phyloP scores from a whole-genome alignment of 2,888 invertebrate species.

The Caenorhabditis panamensis region DNA sequence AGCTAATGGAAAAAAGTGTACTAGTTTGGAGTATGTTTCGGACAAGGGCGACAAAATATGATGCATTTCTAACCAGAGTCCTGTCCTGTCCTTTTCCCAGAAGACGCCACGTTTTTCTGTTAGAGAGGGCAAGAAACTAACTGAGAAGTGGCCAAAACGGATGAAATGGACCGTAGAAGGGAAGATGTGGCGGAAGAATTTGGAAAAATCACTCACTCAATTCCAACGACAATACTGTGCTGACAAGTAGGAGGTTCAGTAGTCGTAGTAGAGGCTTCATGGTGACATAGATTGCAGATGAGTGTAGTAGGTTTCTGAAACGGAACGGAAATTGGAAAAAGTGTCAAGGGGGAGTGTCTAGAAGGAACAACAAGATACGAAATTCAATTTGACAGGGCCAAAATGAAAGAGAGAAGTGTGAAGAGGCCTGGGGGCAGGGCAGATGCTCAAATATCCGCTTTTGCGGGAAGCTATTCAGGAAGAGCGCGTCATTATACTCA shows the following conservation, averaged over 20 bases:
- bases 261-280: slow-evolving; percentile 25
- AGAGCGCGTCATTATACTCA: slow-evolving; percentile 57
- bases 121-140: not conserved
- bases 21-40: slow-evolving; percentile 45
- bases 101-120: slow-evolving; percentile 25
- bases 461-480: slow-evolving; percentile 62
- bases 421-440: slow-evolving; percentile 54
- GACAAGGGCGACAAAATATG: slow-evolving; percentile 51
- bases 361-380: slow-evolving; percentile 54
- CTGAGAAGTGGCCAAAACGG: slow-evolving; percentile 28
- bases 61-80: slow-evolving; percentile 61
- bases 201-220: slow-evolving; percentile 49
- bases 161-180: slow-evolving; percentile 43
- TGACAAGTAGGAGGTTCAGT: slow-evolving; percentile 24
- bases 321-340: slow-evolving; percentile 49
- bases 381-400: slow-evolving; percentile 58
- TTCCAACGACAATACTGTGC: slow-evolving; percentile 48
- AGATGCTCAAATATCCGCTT: slow-evolving; percentile 67
- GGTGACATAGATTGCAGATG: slow-evolving; percentile 49
- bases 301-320: slow-evolving; percentile 26
- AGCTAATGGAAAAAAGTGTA: slow-evolving; percentile 58
- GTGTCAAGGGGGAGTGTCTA: slow-evolving; percentile 21
- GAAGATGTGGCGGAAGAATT: slow-evolving; percentile 34
- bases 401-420: slow-evolving; percentile 61
- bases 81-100: slow-evolving; percentile 8